Base-by-base conservation (phyloP, 1,140 invertebrate species). In the Drosophila parvula region DNA sequence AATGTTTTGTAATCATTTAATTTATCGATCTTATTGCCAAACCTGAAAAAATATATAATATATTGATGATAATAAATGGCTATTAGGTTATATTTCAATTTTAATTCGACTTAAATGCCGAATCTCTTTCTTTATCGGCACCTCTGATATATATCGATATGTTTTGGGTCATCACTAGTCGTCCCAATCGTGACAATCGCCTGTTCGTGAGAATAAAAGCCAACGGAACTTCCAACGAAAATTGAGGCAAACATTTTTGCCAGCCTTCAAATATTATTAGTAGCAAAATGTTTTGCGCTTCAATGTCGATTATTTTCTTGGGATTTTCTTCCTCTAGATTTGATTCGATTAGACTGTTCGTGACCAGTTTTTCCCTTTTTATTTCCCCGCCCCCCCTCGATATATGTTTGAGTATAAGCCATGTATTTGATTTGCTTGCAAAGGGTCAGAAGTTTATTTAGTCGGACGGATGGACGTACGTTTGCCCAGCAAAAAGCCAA, bases 311-410 rank as follows among this genome's bases (percentile, higher is more conserved):
- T 67, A 64, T 44, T 67, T 67, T 67, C 32, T 36, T 62, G 36
- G 45, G 12, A 50, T 30, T 65, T 65, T 47, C 28, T 50, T 65
- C 36, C 45, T 38, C 45, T 65, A 68, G 64, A 68, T 68, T 68
- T 69, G 45, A 69, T 69, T 69, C 65, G 65, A 69, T 69, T 69
- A 44, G 65, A 22, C 36, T 5, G 64, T 64, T 64, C 60, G 64
- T 68, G 64, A 68, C 64, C 61, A 28, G 36, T 45, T 61, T 30
- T 47, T 16, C 40, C 30, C 28, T 45, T 28, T 27, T 48, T 30
- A 48, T n/a, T 27, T n/a, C n/a, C n/a, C n/a, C n/a, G n/a, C n/a
- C n/a, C n/a, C 14, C 12, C 22, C 5, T 2, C 28, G 0, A n/a
- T 28, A 48, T 9, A 0, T 22, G 3, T 14, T 0, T 12, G 18